These are phyloP conservation scores for Sandelia bainsii DNA, from an alignment of 2,797 vertebrate genomes.

Conservation along the genomic window DNA sequence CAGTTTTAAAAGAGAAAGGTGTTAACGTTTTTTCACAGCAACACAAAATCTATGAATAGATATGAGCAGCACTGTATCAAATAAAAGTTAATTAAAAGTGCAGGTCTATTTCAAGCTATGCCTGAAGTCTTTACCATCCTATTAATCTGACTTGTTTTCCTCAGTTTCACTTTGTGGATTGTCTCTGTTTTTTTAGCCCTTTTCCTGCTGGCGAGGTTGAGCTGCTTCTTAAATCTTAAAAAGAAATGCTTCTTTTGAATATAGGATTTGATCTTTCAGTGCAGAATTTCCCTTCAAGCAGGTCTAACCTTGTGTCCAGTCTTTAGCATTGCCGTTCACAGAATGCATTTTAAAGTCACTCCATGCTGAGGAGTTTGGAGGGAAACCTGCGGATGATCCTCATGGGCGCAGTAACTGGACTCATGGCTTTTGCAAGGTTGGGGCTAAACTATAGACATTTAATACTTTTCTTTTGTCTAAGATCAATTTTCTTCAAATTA, in stretches of 20 bases:
- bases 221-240: conserved; percentile 58
- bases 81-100: conserved; percentile 75
- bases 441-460: conserved; percentile 34
- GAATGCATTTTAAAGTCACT: conserved; percentile 33
- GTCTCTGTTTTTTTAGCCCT: conserved; percentile 45
- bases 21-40: conserved; percentile 57
- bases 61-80: conserved; percentile 64
- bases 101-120: conserved; percentile 75
- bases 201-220: conserved; percentile 56
- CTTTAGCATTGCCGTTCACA: conserved; percentile 18
- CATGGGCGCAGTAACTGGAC: background rate
- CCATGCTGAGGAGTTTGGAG: conserved; percentile 22
- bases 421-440: conserved; percentile 40
- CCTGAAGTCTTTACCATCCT: conserved; percentile 74
- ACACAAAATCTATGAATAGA: conserved; percentile 69
- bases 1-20: conserved; percentile 30
- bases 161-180: conserved; percentile 57
- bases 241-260: conserved; percentile 49
- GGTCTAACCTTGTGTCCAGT: conserved; percentile 58
- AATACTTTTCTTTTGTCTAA: conserved; percentile 22
- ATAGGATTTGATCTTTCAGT: conserved; percentile 52
- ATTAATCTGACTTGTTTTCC: conserved; percentile 80
- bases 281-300: conserved; percentile 55
- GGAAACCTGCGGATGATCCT: conserved; percentile 36
- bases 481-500: conserved; percentile 36